Evolutionary conservation across 1,140 invertebrate species (phyloP).

Genomic region (Mylabris phalerata): DNA sequence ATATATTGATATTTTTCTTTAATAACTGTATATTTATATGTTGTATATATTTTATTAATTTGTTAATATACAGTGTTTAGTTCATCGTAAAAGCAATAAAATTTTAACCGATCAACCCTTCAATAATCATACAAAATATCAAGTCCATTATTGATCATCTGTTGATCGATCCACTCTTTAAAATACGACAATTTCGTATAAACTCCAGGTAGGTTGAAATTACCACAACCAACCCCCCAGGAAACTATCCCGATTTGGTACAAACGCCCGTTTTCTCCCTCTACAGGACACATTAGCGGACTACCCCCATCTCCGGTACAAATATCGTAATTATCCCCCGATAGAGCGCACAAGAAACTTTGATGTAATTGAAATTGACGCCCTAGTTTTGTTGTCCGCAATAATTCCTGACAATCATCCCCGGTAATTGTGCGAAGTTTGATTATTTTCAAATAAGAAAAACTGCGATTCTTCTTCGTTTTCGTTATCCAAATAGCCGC

Average conservation of each 20-base stretch:
- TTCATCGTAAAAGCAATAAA: conserved; percentile 5
- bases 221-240: conserved; percentile 61
- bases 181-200: conserved; percentile 55
- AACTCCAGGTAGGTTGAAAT: conserved; percentile 53
- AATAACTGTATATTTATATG: conserved; percentile 6
- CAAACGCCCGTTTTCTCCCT: conserved; percentile 33
- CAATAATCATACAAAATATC: too few species aligned
- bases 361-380: conserved; percentile 51
- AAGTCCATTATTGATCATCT: neutral
- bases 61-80: conserved; percentile 10
- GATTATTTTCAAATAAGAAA: neutral
- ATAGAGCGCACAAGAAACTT: conserved; percentile 65
- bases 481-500: neutral
- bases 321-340: conserved; percentile 56
- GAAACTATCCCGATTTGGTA: conserved; percentile 57
- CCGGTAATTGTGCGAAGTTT: neutral
- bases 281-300: conserved; percentile 51
- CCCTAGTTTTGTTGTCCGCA: conserved; percentile 55
- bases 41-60: conserved; percentile 17
- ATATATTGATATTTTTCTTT: conserved; percentile 4
- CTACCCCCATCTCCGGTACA: conserved; percentile 55
- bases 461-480: neutral
- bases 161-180: conserved; percentile 53
- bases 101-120: too few species aligned
- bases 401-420: conserved; percentile 45